phyloP scores from a whole-genome alignment of 35 echinoderm and acorn worm species.

The Lytechinus pictus region DNA sequence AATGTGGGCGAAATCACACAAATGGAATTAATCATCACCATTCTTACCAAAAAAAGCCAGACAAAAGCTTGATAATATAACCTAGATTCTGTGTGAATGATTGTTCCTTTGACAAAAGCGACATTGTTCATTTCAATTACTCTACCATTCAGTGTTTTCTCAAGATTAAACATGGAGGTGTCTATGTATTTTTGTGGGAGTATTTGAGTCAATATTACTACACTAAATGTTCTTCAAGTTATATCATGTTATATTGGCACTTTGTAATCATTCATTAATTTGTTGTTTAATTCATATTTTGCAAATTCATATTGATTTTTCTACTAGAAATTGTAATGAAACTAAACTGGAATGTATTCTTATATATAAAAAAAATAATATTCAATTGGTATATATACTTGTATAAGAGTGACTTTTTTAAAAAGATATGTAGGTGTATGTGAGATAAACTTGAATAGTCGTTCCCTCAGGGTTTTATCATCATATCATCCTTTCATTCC shows the following conservation, averaged over 20 bases:
- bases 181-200: slow-evolving; percentile 4
- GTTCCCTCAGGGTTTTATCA: background rate
- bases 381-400: too few species aligned
- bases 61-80: background rate
- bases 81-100: background rate
- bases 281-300: background rate
- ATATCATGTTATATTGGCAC: background rate
- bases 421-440: too few species aligned
- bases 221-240: background rate
- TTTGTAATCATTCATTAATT: background rate
- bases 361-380: too few species aligned
- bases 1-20: background rate
- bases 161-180: background rate
- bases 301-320: too few species aligned
- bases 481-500: background rate
- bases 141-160: background rate
- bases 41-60: background rate
- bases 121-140: background rate
- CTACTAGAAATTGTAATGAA: too few species aligned
- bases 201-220: background rate
- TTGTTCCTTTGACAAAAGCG: background rate
- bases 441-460: too few species aligned
- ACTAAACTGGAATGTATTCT: too few species aligned
- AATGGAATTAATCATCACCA: slow-evolving; percentile 17
- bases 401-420: too few species aligned